Evolutionary conservation across 2,113 vertebrate species (phyloP).

Genomic region (Psammodynastes pulverulentus): DNA sequence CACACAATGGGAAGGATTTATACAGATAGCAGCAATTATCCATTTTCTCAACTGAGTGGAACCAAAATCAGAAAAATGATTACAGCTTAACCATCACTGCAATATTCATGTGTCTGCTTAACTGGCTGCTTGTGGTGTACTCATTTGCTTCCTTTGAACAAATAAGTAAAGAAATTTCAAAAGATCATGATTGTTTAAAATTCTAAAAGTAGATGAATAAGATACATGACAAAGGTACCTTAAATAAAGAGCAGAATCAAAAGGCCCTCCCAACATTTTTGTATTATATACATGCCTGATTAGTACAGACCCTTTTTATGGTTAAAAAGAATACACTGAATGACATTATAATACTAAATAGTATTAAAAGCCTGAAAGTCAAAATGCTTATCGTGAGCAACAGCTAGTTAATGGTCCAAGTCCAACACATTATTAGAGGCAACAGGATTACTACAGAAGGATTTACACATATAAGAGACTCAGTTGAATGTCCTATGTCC

Average conservation of each 20-base stretch:
- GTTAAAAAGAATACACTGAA: neutral
- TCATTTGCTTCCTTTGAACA: slow-evolving; percentile 65
- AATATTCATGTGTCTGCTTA: slow-evolving; percentile 64
- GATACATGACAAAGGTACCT: slow-evolving; percentile 31
- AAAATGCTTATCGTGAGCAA: neutral
- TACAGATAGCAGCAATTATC: slow-evolving; percentile 55
- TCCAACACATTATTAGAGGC: neutral
- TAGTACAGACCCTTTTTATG: neutral
- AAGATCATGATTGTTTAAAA: slow-evolving; percentile 55
- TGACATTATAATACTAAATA: neutral
- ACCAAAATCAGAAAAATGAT: slow-evolving; percentile 58
- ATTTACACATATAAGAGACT: neutral
- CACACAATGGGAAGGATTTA: slow-evolving; percentile 48
- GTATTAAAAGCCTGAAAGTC: neutral
- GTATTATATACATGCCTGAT: slow-evolving; percentile 15
- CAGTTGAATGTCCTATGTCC: neutral
- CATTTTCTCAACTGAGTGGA: slow-evolving; percentile 36
- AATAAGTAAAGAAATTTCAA: slow-evolving; percentile 55
- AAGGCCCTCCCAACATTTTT: neutral
- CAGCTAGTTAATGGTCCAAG: neutral
- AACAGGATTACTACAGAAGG: neutral
- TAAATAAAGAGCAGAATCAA: slow-evolving; percentile 32
- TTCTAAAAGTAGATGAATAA: slow-evolving; percentile 22
- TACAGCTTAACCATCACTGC: slow-evolving; percentile 51
- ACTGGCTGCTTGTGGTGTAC: slow-evolving; percentile 53